Evolutionary conservation across 2,113 vertebrate species (phyloP).

Genomic region (Chaenocephalus aceratus): DNA sequence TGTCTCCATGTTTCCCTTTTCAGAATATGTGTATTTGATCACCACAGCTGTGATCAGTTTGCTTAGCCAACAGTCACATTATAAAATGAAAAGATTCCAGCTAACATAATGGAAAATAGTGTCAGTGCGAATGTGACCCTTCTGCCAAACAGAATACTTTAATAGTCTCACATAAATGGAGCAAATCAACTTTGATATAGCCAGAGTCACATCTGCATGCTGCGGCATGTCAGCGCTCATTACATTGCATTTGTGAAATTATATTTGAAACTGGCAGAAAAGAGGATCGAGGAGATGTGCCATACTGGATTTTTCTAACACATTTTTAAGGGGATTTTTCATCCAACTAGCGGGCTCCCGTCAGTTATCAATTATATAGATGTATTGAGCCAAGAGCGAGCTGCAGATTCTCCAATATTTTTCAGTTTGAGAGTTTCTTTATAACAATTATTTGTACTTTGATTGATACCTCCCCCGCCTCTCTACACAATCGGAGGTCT

Average conservation of each 20-base stretch:
- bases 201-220: conserved; percentile 49
- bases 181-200: conserved; percentile 50
- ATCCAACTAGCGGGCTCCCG: background rate
- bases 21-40: conserved; percentile 15
- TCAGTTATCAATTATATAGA: conserved; percentile 49
- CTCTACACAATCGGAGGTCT: conserved; percentile 68
- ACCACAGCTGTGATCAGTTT: conserved; percentile 32
- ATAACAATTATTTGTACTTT: conserved; percentile 47
- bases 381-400: conserved; percentile 36
- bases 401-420: conserved; percentile 21
- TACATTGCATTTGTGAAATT: conserved; percentile 48
- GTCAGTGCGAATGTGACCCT: conserved; percentile 8
- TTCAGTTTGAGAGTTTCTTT: conserved; percentile 22
- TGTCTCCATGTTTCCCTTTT: background rate
- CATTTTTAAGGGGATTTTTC: conserved; percentile 17
- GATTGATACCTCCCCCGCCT: conserved; percentile 60
- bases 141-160: conserved; percentile 39
- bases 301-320: background rate
- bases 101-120: conserved; percentile 20
- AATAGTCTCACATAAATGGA: conserved; percentile 45
- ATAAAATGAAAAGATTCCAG: conserved; percentile 37
- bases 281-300: background rate
- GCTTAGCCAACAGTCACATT: conserved; percentile 23
- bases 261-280: conserved; percentile 25
- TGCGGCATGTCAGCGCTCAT: conserved; percentile 45